Percentiles rank a stretch among this genome's conserved stretches.
These are phyloP conservation scores for Yponomeuta malinellus DNA, from an alignment of 2,888 invertebrate species.

Conservation along the genomic window DNA sequence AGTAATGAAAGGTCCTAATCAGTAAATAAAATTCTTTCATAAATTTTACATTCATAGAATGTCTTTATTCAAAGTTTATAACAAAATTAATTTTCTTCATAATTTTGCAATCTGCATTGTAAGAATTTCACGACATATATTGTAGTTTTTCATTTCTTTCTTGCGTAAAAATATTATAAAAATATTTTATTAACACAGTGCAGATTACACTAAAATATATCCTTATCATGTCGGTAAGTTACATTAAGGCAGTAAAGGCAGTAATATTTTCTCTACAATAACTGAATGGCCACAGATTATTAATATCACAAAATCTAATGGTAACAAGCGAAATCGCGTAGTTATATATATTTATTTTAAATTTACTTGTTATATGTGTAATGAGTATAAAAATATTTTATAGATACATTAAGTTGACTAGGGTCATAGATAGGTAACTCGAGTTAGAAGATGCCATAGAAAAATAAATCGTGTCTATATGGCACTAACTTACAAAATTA, in stretches of 20 bases:
- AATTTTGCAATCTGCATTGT: conserved; percentile 40
- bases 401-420: conserved; percentile 21
- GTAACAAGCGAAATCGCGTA: not conserved
- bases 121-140: conserved; percentile 16
- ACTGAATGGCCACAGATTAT: conserved; percentile 56
- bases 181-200: conserved; percentile 11
- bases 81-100: conserved; percentile 29
- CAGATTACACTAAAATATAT: conserved; percentile 11
- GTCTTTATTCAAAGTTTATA: conserved; percentile 52
- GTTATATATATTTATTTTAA: not conserved
- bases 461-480: conserved; percentile 31
- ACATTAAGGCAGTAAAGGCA: conserved; percentile 1
- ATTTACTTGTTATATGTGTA: not conserved
- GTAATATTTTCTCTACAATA: conserved; percentile 22
- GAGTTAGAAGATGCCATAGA: conserved; percentile 23
- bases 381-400: conserved; percentile 5
- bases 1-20: too few relatives aligned
- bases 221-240: conserved; percentile 2
- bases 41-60: conserved; percentile 66
- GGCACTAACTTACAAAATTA: conserved; percentile 64
- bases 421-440: conserved; percentile 26
- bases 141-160: not conserved
- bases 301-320: conserved; percentile 54
- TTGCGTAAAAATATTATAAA: conserved; percentile 1
- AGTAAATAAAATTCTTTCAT: not conserved